phyloP scores from a whole-genome alignment of 2,888 invertebrate genomes.

The Hydrotaea cyrtoneurina region DNA sequence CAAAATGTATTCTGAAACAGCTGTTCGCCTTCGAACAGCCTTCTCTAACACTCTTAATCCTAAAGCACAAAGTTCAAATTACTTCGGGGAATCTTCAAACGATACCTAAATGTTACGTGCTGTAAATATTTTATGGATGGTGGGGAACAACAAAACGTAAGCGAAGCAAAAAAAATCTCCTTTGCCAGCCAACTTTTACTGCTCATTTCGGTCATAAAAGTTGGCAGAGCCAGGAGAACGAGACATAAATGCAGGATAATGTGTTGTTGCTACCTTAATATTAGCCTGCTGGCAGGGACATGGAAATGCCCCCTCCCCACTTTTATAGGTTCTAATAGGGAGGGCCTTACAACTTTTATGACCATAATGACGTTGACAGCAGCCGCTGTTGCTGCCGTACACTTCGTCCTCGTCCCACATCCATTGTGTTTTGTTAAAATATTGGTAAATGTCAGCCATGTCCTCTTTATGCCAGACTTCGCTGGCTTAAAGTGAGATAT shows the following conservation, averaged over 20 bases:
- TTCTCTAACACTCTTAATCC: neutral
- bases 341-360: neutral
- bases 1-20: conserved; percentile 42
- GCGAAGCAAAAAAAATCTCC: neutral
- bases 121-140: no score
- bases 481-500: neutral
- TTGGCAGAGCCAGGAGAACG: neutral
- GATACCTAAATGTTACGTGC: neutral
- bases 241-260: neutral
- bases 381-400: neutral
- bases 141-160: no score
- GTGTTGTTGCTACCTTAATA: conserved; percentile 11
- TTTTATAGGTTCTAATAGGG: neutral
- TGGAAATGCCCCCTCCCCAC: neutral
- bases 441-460: no score
- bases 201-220: neutral
- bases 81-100: neutral
- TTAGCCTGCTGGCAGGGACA: neutral
- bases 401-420: no score
- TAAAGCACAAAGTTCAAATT: neutral
- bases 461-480: no score
- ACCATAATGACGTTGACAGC: neutral
- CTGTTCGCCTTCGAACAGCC: conserved; percentile 38
- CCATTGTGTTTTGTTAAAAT: no score
- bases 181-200: neutral